These are phyloP conservation scores for Planiliza haematocheilus DNA, from an alignment of 2,113 vertebrate species.

Conservation along the genomic window DNA sequence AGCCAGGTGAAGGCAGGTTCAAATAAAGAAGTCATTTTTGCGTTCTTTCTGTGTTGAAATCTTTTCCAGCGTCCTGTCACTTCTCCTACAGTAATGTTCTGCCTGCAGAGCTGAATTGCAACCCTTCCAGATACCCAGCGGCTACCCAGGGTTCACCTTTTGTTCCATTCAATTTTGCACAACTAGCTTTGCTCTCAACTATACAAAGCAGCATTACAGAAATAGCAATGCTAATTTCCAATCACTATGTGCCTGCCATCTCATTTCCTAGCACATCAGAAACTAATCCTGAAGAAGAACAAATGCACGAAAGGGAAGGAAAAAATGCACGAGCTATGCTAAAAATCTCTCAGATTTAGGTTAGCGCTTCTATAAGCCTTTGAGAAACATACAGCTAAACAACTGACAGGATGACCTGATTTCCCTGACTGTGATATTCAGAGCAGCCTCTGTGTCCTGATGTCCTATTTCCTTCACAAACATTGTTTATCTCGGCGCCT, in stretches of 20 bases:
- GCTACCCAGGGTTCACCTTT: conserved; percentile 1
- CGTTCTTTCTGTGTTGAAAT: not conserved
- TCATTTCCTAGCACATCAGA: conserved; percentile 5
- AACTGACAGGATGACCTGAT: conserved; percentile 64
- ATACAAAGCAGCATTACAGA: conserved; percentile 6
- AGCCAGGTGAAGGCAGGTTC: not conserved
- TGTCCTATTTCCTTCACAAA: conserved; percentile 59
- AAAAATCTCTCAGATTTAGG: conserved; percentile 52
- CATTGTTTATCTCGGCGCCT: conserved; percentile 48
- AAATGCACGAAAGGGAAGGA: conserved; percentile 19
- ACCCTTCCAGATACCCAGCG: not conserved
- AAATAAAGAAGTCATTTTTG: too few relatives aligned
- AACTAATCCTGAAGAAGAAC: conserved; percentile 16
- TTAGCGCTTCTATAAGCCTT: conserved; percentile 48
- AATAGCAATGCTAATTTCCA: conserved; percentile 27
- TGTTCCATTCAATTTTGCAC: not conserved
- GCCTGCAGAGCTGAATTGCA: not conserved
- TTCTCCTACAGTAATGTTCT: not conserved
- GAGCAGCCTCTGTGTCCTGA: not conserved
- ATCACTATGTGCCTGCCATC: conserved; percentile 9
- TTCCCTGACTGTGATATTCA: conserved; percentile 42
- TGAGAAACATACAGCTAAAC: conserved; percentile 54
- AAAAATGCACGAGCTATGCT: conserved; percentile 18
- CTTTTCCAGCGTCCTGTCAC: not conserved
- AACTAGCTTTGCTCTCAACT: not conserved